These are phyloP conservation scores for Camptogramma bilineatum DNA, from an alignment of 2,888 invertebrate species.

Conservation along the genomic window DNA sequence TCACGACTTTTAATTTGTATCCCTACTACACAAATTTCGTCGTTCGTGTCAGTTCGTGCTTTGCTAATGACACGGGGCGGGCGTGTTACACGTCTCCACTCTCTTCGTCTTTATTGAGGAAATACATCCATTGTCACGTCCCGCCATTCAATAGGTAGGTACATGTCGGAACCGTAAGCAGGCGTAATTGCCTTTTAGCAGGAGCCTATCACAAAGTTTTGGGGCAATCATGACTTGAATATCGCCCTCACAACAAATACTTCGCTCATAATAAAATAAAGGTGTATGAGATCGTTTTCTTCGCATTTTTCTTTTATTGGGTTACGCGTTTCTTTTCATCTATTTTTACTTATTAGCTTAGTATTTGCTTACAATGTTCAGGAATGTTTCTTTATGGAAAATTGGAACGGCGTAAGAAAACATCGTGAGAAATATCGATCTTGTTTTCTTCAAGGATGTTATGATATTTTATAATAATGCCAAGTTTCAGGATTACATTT, in stretches of 20 bases:
- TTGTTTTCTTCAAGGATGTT: too few relatives aligned
- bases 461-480: too few relatives aligned
- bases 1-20: background rate
- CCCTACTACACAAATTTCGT: background rate
- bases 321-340: background rate
- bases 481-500: too few relatives aligned
- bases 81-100: background rate
- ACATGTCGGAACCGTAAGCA: conserved; percentile 41
- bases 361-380: background rate
- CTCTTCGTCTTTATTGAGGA: background rate
- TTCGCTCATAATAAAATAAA: conserved; percentile 9
- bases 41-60: background rate
- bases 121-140: conserved; percentile 22
- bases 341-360: background rate
- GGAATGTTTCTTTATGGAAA: background rate
- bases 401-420: background rate
- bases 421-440: too few relatives aligned
- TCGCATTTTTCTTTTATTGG: background rate
- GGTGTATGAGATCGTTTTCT: background rate
- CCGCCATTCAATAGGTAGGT: conserved; percentile 21
- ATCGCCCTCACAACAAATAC: conserved; percentile 37
- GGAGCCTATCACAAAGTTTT: conserved; percentile 55
- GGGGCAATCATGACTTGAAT: conserved; percentile 48
- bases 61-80: background rate
- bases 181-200: conserved; percentile 49